Base-by-base conservation (phyloP, 2,888 invertebrate genomes). In the Apamea epomidion region DNA sequence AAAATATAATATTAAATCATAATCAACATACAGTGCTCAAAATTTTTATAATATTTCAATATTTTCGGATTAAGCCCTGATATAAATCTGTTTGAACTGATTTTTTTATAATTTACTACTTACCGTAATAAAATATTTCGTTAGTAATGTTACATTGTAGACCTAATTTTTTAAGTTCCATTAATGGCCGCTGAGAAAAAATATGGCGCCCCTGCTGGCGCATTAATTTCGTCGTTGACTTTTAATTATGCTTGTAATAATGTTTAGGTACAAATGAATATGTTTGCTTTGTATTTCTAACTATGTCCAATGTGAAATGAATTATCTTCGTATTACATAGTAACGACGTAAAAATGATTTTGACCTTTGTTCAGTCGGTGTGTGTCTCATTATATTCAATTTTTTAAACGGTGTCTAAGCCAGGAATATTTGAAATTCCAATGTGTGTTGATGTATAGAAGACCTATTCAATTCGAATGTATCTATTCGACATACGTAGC, bases 241-340 rank as follows among this genome's bases (percentile, higher is more conserved):
- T 54, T 70, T 72, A 25, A 60, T 45, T 76, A 29, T 16, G 16
- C 64, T 48, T 16, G 32, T 58, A 29, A 25, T 58, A 29, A 18
- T 62, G n/a, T 62, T 51, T 10, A 5, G 18, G 29, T 21, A n/a
- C 5, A 45, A 74, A 62, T 51, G 29, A 25, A 62, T 71, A 71
- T 64, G 32, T 60, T 71, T 77, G 18, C 21, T 68, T 68, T 45
- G n/a, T 45, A 54, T 58, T 48, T 25, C 5, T 62, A 80, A 51
- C 60, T 58, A 72, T 74, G 48, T 71, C 42, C 62, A 69, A 64
- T 64, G 81, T 70, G 54, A 79, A 78, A 69, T 73, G 12, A 79
- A 62, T 69, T 42, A 48, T 18, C 14, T 58, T 60, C 3, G 29
- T 32, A 29, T 37, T 14, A 7, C 7, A 32, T 71, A 37, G 48